Evolutionary conservation across 2,797 vertebrate genomes (phyloP), one percentile per base, ranked within the genome.

Genomic region (Echiichthys vipera): DNA sequence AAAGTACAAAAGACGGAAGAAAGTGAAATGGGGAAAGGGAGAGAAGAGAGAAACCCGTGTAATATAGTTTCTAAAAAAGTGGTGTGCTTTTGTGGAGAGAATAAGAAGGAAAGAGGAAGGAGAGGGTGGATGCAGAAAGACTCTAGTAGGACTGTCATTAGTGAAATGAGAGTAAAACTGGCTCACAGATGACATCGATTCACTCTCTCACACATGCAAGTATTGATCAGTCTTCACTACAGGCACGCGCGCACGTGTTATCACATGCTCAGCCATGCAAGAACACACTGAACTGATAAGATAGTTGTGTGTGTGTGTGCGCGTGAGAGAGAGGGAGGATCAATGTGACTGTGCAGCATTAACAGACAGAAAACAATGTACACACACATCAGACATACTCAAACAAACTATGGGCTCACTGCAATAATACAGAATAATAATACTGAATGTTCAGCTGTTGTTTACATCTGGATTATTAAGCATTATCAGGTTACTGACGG

Each of bases 121-220:
- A 40, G 47, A 14, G 13, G n/a, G 30, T 1, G 2, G 9, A 42
- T 7, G 4, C 12, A 56, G 11, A 37, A 15, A 40, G 11, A 20
- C 34, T 57, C 34, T n/a, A 30, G 25, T 7, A 6, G 7, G 36
- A 40, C 51, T 18, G 13, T 3, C 12, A 43, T 22, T 27, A 30
- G 40, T 5, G 51, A 46, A 65, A 46, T 6, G 24, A 56, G 46
- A 32, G 25, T 15, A 20, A 36, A 53, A 58, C 27, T 7, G 27
- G n/a, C 24, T 57, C 62, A 80, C 71, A 64, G 51, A 79, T 69
- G 46, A 66, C 74, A 90, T 64, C 27, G 86, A 91, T 85, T 84
- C 62, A 67, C 80, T 54, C 67, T 27, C 53, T 37, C 51, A 36
- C 73, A 57, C 77, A 30, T 29, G n/a, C 51, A 63, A 49, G 49